phyloP scores from a whole-genome alignment of 2,888 invertebrate genomes.

The Baccha elongata region DNA sequence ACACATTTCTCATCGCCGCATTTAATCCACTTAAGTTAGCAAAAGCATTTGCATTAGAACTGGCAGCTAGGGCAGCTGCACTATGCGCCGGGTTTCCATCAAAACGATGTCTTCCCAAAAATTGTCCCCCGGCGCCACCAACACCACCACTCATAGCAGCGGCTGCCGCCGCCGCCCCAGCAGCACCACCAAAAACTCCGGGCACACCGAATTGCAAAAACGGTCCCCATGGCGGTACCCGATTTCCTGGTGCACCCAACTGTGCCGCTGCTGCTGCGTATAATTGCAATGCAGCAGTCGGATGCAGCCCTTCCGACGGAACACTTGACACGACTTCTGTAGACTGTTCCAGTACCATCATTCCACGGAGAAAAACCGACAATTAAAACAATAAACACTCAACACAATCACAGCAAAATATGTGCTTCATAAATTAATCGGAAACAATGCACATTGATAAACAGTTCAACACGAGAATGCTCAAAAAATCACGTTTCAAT shows the following conservation, averaged over 20 bases:
- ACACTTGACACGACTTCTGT: conserved; percentile 75
- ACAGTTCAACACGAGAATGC: conserved; percentile 38
- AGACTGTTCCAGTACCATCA: conserved; percentile 67
- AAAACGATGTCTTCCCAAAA: conserved; percentile 79
- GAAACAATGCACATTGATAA: conserved; percentile 41
- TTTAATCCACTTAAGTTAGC: conserved; percentile 81
- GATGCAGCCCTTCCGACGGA: conserved; percentile 80
- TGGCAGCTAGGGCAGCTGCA: conserved; percentile 80
- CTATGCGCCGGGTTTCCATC: conserved; percentile 77
- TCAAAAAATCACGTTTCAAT: conserved; percentile 49
- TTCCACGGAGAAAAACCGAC: conserved; percentile 21
- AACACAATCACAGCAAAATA: conserved; percentile 37
- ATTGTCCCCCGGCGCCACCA: conserved; percentile 74
- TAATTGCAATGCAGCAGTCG: conserved; percentile 80
- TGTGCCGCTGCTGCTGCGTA: conserved; percentile 81
- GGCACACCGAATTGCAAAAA: conserved; percentile 81
- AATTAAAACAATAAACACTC: conserved; percentile 10
- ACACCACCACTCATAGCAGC: conserved; percentile 56
- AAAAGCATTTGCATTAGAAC: conserved; percentile 80
- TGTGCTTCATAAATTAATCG: conserved; percentile 34
- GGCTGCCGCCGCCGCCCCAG: conserved; percentile 74
- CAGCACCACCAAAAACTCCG: conserved; percentile 79
- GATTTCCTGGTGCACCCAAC: conserved; percentile 80
- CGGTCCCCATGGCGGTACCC: conserved; percentile 81
- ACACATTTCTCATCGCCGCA: conserved; percentile 80